Evolutionary conservation across 2,113 vertebrate species (phyloP), one percentile per base, ranked within the genome.

Genomic region (Struthidea cinerea): DNA sequence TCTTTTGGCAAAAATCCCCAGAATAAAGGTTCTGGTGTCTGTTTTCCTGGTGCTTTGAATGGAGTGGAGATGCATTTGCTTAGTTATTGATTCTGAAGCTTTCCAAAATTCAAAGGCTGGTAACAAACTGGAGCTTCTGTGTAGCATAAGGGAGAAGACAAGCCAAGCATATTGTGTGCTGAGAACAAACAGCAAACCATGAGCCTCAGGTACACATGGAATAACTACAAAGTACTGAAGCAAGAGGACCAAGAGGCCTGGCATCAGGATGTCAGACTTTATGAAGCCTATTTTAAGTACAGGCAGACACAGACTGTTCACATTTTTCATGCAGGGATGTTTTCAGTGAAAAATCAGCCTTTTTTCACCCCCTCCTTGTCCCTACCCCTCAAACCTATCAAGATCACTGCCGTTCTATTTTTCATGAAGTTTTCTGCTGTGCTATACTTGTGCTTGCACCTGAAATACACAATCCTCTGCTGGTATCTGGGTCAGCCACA

Each of bases 401-500:
- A 16, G n/a, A 81, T n/a, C 83, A 41, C 30, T 13, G 16, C 28
- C 5, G 0, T 67, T 77, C 71, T 57, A 46, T 76, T 94, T 81
- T 30, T 71, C 77, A 81, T 24, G 1, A 59, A 8, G n/a, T 78
- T 59, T 91, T 78, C 73, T 82, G 65, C 64, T 0, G 1, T 4
- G 1, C 64, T 81, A 52, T 84, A 74, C 47, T 84, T 2, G 1
- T n/a, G 68, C 37, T 52, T 70, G 84, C 76, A 91, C 70, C 68
- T 56, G 63, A 80, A 85, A 91, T 5, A 74, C 75, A 81, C 75
- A 93, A 70, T 42, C 55, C 63, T 65, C 67, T 52, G 52, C 63
- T 70, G 42, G 8, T 90, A 95, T 95, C 82, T 94, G 87, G 95
- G 94, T 92, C 96, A 95, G n/a, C 28, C 79, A 59, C 46, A 49